Evolutionary conservation across 2,113 vertebrate species (phyloP), one percentile per base, ranked within the genome.

Genomic region (Euleptes europaea): DNA sequence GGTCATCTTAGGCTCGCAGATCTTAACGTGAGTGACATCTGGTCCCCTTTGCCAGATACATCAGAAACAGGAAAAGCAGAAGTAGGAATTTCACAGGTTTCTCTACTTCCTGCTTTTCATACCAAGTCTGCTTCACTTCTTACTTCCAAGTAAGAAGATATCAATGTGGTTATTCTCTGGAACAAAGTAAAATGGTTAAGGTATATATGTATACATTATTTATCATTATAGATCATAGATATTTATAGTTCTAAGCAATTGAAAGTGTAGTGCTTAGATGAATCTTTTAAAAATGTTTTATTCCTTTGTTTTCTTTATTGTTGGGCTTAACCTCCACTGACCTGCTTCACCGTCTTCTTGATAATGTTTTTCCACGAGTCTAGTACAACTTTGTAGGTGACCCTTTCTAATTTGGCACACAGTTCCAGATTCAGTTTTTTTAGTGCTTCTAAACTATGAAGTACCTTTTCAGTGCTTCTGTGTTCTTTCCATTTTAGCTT

Each of bases 401-500:
- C 84, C 66, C 44, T 84, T 87, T 88, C 80, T 35, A 73, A 28
- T 70, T 78, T 19, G 33, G 8, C 79, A 8, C 14, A 15, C 84
- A 86, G 82, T 87, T 92, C 75, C 75, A 91, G 75, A 54, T 42
- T 6, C 69, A 66, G 74, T n/a, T 88, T 31, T n/a, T 73, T 88
- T 66, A 76, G 84, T 89, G 73, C 54, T 72, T 88, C 83, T 65
- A 14, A 82, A 90, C 31, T 82, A 49, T 47, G 69, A 44, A 42
- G 73, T 51, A 80, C 0, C 0, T 88, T 54, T 38, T 92, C 80
- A 75, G 44, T 88, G 73, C 44, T 3, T 88, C 83, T 85, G 49
- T 91, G 80, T 88, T 90, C 74, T 84, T 83, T 49, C 82, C 67
- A 17, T 91, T 87, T 90, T 80, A 78, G 79, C 49, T 83, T 87